Evolutionary conservation across 2,888 invertebrate genomes (phyloP).

Genomic region (Koerneria pararmatus): DNA sequence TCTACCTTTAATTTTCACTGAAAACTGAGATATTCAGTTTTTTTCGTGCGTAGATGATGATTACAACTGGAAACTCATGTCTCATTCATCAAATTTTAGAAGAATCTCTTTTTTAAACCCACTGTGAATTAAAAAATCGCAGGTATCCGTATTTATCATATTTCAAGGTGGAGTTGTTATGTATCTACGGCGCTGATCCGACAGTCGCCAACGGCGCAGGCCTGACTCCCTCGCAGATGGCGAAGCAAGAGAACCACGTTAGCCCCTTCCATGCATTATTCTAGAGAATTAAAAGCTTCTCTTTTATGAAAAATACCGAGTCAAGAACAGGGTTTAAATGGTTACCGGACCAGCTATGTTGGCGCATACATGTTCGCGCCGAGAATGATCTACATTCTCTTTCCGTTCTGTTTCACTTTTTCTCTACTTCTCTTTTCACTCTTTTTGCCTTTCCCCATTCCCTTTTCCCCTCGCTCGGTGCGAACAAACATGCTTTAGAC

Average conservation of each 20-base stretch:
- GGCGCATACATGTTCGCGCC: too few species aligned
- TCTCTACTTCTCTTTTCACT: too few species aligned
- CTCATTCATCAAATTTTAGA: not conserved
- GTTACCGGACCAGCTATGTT: too few species aligned
- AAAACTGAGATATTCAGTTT: not conserved
- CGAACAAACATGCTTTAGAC: too few species aligned
- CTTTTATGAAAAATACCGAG: too few species aligned
- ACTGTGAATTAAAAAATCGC: not conserved
- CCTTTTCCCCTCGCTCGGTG: too few species aligned
- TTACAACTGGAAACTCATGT: not conserved
- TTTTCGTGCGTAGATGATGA: not conserved
- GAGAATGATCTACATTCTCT: too few species aligned
- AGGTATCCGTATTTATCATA: not conserved
- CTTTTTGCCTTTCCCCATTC: too few species aligned
- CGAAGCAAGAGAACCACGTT: conserved; percentile 69
- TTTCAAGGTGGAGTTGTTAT: conserved; percentile 80
- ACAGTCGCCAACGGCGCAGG: conserved; percentile 71
- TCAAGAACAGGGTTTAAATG: too few species aligned
- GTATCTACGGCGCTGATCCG: conserved; percentile 89
- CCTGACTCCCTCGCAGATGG: conserved; percentile 62
- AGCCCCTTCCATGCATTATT: too few species aligned
- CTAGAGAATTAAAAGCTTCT: conserved; percentile 44
- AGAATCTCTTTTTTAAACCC: not conserved
- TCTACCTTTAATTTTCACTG: not conserved
- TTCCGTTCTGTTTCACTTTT: too few species aligned